Conservation (phyloP, 1,140 invertebrate genomes). For the Pogonus chalceus region DNA sequence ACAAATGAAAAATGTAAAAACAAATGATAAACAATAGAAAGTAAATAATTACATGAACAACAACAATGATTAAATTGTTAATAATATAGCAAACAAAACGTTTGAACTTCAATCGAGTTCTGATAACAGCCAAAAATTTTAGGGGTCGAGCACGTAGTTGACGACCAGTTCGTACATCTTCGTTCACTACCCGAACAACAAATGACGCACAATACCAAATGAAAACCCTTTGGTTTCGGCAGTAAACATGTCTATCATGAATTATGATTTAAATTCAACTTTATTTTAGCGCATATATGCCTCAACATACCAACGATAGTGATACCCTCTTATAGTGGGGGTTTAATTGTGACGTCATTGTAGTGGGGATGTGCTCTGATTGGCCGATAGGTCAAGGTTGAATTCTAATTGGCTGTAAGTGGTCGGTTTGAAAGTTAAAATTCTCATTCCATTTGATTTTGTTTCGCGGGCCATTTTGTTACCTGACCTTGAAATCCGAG, state of each 20-base stretch:
- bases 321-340: too few relatives aligned
- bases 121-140: too few relatives aligned
- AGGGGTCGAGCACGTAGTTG: too few relatives aligned
- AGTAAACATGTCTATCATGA: neutral
- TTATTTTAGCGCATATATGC: neutral
- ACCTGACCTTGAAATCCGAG: neutral
- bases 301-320: too few relatives aligned
- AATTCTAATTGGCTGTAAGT: conserved; percentile 6
- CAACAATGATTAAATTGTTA: too few relatives aligned
- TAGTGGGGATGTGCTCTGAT: neutral
- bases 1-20: too few relatives aligned
- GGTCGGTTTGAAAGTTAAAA: neutral
- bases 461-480: neutral
- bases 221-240: neutral
- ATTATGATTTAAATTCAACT: neutral
- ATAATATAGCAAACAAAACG: too few relatives aligned
- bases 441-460: neutral
- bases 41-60: too few relatives aligned
- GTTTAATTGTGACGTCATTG: neutral
- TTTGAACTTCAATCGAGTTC: too few relatives aligned
- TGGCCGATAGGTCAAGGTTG: neutral
- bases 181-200: conserved; percentile 29
- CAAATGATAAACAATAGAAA: too few relatives aligned
- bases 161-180: conserved; percentile 31
- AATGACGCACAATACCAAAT: neutral